phyloP scores from a whole-genome alignment of 2,113 vertebrate species.

The Erinaceus europaeus region DNA sequence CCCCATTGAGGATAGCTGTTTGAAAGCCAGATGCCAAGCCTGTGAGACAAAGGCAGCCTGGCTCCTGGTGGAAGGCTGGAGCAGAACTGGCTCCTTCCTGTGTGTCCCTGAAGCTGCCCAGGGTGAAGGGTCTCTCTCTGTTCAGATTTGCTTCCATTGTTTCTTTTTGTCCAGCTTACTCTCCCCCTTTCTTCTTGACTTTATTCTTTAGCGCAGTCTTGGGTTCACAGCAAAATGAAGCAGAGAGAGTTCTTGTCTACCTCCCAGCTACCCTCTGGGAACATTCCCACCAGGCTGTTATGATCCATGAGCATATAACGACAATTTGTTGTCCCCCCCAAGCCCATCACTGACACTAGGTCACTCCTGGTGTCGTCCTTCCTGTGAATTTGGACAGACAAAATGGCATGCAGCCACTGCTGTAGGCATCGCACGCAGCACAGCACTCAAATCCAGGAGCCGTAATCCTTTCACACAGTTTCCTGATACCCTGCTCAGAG shows the following conservation, averaged over 20 bases:
- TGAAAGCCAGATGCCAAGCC: not conserved
- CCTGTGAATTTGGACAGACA: not conserved
- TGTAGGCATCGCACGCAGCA: not conserved
- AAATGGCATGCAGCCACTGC: not conserved
- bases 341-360: not conserved
- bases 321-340: not conserved
- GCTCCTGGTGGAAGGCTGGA: not conserved
- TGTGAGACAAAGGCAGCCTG: not conserved
- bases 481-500: not conserved
- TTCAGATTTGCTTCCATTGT: not conserved
- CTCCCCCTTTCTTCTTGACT: not conserved
- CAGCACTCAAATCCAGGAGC: not conserved
- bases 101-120: not conserved
- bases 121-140: not conserved
- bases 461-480: not conserved
- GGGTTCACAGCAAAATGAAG: not conserved
- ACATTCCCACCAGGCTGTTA: not conserved
- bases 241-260: not conserved
- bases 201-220: not conserved
- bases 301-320: not conserved
- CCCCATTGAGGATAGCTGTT: accelerated
- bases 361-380: not conserved
- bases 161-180: not conserved
- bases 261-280: accelerated
- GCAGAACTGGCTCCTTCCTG: not conserved